These are phyloP conservation scores for Diacarnus erythraeanus DNA, from an alignment of 37 sponge, comb jelly and placozoan genomes.

Conservation along the genomic window DNA sequence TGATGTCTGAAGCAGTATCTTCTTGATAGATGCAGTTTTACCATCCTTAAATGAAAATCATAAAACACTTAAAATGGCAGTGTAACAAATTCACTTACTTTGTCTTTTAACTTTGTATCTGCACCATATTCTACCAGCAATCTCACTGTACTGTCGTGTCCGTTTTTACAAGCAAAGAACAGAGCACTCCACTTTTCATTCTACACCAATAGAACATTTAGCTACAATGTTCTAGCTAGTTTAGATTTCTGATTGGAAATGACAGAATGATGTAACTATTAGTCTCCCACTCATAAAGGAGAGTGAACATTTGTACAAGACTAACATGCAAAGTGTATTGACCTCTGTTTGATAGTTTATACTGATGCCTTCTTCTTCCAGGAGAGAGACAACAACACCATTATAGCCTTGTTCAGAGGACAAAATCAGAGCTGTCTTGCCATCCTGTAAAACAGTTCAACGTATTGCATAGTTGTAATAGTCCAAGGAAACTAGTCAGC, in stretches of 20 bases:
- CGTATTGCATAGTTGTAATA: not conserved
- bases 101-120: not conserved
- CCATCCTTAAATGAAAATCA: not conserved
- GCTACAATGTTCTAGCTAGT: too few species aligned
- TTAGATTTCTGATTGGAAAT: too few species aligned
- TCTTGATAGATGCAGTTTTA: not conserved
- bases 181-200: constrained; percentile 4
- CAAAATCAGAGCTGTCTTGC: constrained; percentile 7
- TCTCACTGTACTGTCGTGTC: not conserved
- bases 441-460: not conserved
- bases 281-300: too few species aligned
- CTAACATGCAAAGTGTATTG: too few species aligned
- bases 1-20: too few species aligned
- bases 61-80: not conserved
- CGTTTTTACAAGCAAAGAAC: constrained; percentile 10
- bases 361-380: constrained; percentile 1
- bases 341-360: not conserved
- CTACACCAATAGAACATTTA: not conserved
- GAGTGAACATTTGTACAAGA: too few species aligned
- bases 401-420: not conserved
- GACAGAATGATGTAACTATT: too few species aligned
- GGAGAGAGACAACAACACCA: not conserved
- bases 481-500: too few species aligned
- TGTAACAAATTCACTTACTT: constrained; percentile 1
- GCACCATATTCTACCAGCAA: constrained; percentile 5